phyloP scores from a whole-genome alignment of 2,797 vertebrate species.

The Hydrocynus forskahlii region DNA sequence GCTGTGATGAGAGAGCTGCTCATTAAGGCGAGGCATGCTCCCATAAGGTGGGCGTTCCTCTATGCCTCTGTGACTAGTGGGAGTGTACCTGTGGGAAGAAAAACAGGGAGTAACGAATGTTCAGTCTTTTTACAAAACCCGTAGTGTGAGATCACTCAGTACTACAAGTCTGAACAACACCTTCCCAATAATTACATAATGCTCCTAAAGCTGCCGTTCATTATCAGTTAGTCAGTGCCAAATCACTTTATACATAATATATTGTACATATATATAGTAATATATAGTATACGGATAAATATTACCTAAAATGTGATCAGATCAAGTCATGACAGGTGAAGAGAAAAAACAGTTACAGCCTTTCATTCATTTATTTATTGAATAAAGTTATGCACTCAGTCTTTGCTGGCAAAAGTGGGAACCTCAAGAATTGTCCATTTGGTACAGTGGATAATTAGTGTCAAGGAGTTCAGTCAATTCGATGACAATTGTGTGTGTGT shows the following conservation, averaged over 20 bases:
- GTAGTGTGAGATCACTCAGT: not conserved
- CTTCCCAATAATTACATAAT: not conserved
- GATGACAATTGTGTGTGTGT: too few species aligned
- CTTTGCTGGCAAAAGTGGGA: too few species aligned
- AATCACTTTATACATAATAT: too few species aligned
- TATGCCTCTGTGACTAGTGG: constrained; percentile 83
- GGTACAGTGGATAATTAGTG: too few species aligned
- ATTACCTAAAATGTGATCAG: not conserved
- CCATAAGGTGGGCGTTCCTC: constrained; percentile 88
- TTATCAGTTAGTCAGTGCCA: not conserved
- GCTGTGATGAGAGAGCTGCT: constrained; percentile 87
- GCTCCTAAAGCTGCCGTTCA: not conserved
- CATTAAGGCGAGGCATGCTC: constrained; percentile 87
- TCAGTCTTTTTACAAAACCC: constrained; percentile 44
- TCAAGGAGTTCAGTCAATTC: too few species aligned
- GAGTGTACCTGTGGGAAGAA: constrained; percentile 77
- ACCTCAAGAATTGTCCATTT: too few species aligned
- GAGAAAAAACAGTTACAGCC: too few species aligned
- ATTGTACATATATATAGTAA: too few species aligned
- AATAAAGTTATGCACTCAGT: too few species aligned
- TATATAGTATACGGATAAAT: too few species aligned
- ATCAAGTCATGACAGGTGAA: not conserved
- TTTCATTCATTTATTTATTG: too few species aligned
- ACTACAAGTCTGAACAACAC: constrained; percentile 57
- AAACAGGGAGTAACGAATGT: not conserved